Percentiles rank a stretch among this genome's conserved stretches.
Conservation (phyloP, 2,888 invertebrate species). For the Tinea trinotella region DNA sequence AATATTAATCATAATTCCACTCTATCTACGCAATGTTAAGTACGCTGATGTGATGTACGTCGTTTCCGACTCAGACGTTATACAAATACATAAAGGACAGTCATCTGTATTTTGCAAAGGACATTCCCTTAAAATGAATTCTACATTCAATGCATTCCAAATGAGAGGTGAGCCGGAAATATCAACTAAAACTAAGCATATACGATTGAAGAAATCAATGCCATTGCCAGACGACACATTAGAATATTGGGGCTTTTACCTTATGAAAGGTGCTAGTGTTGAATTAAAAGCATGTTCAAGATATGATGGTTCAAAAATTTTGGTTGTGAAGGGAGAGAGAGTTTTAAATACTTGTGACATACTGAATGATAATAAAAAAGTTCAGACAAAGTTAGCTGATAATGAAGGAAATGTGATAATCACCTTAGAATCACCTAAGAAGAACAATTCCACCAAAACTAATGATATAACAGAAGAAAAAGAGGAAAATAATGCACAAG, state of each 20-base stretch:
- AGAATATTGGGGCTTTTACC: slow-evolving; percentile 91
- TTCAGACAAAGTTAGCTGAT: slow-evolving; percentile 71
- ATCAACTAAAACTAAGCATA: slow-evolving; percentile 79
- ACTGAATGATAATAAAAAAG: slow-evolving; percentile 78
- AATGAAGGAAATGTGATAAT: slow-evolving; percentile 71
- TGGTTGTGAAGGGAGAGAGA: slow-evolving; percentile 86
- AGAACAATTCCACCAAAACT: slow-evolving; percentile 23
- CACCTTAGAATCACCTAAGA: slow-evolving; percentile 49
- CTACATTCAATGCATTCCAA: slow-evolving; percentile 80
- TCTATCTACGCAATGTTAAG: slow-evolving; percentile 82
- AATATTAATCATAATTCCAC: slow-evolving; percentile 80
- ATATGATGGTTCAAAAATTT: slow-evolving; percentile 82
- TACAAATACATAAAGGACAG: slow-evolving; percentile 86
- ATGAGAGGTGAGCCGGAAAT: slow-evolving; percentile 79
- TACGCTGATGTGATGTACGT: slow-evolving; percentile 85
- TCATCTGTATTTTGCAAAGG: slow-evolving; percentile 87
- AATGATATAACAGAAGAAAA: slow-evolving; percentile 3
- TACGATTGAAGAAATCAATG: slow-evolving; percentile 86
- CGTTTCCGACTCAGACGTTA: slow-evolving; percentile 87
- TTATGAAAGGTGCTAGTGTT: slow-evolving; percentile 83
- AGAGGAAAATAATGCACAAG: slow-evolving; percentile 22
- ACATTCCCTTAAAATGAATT: slow-evolving; percentile 84
- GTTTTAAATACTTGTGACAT: slow-evolving; percentile 84
- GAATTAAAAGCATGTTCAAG: slow-evolving; percentile 85
- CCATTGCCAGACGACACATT: slow-evolving; percentile 86